Conservation (phyloP, 2,888 invertebrate species). For the Cephus sareptanus region DNA sequence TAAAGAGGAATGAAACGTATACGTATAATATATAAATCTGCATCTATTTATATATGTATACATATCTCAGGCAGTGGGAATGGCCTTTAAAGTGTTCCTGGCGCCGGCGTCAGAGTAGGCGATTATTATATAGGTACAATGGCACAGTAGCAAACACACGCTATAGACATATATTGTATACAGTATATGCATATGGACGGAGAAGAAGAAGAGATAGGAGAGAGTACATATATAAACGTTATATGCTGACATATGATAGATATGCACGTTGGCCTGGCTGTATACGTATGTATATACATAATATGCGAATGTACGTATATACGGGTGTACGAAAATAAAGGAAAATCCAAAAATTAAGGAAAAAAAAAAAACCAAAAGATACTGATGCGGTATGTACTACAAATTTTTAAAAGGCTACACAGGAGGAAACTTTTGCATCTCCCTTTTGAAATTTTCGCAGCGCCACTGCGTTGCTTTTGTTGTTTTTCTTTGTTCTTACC, state of each 20-base stretch:
- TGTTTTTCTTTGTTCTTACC: constrained; percentile 77
- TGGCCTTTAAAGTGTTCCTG: not conserved
- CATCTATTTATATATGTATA: not conserved
- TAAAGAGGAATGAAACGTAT: not conserved
- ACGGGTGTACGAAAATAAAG: not conserved
- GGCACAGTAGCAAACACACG: not conserved
- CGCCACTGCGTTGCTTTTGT: not conserved
- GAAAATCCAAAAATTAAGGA: not conserved
- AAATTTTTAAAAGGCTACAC: not conserved
- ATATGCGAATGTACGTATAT: not conserved
- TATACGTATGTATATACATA: not conserved
- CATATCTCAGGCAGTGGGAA: not conserved
- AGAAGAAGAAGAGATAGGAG: not conserved
- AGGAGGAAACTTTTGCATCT: not conserved
- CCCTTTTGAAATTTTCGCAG: not conserved
- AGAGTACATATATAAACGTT: not conserved
- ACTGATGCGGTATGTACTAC: not conserved
- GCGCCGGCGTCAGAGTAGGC: not conserved
- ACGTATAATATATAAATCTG: too few species aligned
- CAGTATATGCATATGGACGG: not conserved
- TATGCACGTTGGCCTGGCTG: not conserved
- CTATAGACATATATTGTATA: not conserved
- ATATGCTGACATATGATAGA: not conserved
- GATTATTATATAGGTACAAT: not conserved
- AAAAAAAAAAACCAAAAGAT: not conserved